Evolutionary conservation across 2,888 invertebrate genomes (phyloP), one percentile per base, ranked within the genome.

Genomic region (Flabesymbios commensalis): DNA sequence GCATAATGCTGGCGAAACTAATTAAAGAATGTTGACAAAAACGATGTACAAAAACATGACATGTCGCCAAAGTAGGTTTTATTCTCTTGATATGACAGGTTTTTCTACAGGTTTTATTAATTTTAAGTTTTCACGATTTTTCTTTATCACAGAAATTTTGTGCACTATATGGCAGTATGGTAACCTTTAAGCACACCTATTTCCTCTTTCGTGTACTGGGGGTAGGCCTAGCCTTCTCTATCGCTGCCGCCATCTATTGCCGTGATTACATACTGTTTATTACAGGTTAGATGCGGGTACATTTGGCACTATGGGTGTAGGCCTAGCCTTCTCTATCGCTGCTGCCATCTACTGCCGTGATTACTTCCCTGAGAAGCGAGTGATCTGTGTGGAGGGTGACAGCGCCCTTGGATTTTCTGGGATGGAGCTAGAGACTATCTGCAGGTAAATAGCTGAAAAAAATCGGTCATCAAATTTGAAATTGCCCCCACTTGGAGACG

Each of bases 171-270:
- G 10, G n/a, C 39, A 36, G 39, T 10, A 14, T n/a, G n/a, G 39
- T 36, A 10, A 36, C 39, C n/a, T 43, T 51, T 65, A 87, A 96
- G 62, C 86, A 97, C 3, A 97, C 97, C 83, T 96, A 97, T 5
- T 96, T 95, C 7, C 94, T 95, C 2, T 97, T 95, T 83, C 96
- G 96, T 19, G 96, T 95, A 1, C 96, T 96, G 95, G 95, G 95
- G 39, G 94, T 96, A 24, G 95, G 95, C 1, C 88, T 90, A 0
- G 95, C 94, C 0, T 96, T 92, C 82, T 94, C 92, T 0, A 88
- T 94, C 47, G 97, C 97, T 1, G 92, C 97, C 4, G 94, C 94
- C 0, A 85, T 96, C 69, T 93, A 90, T 85, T 93, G 93, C 76
- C 89, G 90, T 64, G 90, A 94, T 79, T 84, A 90, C 80, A 36